A percentile compares a stretch with the other conserved stretches of the same genome.
Evolutionary conservation across 2,113 vertebrate genomes (phyloP).

Genomic region (Leptobrachium ailaonicum): DNA sequence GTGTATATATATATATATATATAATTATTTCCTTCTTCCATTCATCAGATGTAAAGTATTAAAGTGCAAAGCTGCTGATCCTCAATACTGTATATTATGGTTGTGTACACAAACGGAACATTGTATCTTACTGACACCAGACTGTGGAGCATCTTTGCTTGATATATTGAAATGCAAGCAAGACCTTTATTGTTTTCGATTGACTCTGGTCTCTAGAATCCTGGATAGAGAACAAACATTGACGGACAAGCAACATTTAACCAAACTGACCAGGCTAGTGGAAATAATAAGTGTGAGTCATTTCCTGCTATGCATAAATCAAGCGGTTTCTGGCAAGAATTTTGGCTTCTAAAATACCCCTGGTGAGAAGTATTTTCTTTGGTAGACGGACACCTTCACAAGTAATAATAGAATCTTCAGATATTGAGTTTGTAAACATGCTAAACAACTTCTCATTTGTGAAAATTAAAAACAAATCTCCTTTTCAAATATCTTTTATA

Average conservation of each 20-base stretch:
- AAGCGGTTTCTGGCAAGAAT: slow-evolving; percentile 15
- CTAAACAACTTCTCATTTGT: neutral
- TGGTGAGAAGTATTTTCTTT: slow-evolving; percentile 7
- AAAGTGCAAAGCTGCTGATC: too few species aligned
- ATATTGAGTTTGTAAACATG: neutral
- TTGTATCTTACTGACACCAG: neutral
- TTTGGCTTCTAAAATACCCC: slow-evolving; percentile 15
- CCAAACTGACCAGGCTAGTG: slow-evolving; percentile 5
- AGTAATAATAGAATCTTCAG: slow-evolving; percentile 5
- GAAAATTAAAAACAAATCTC: neutral
- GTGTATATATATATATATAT: too few species aligned
- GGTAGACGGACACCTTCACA: slow-evolving; percentile 28
- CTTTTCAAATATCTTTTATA: too few species aligned
- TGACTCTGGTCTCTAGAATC: slow-evolving; percentile 10
- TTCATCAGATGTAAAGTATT: too few species aligned
- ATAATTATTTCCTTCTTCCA: too few species aligned
- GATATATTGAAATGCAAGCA: slow-evolving; percentile 19
- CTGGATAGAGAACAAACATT: slow-evolving; percentile 27
- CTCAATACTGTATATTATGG: neutral
- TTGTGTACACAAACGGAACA: too few species aligned
- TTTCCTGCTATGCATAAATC: slow-evolving; percentile 38
- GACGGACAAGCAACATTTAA: slow-evolving; percentile 5
- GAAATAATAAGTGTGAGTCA: slow-evolving; percentile 32
- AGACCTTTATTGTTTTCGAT: slow-evolving; percentile 11
- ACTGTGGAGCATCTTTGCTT: slow-evolving; percentile 4